Evolutionary conservation across 2,797 vertebrate genomes (phyloP).

Genomic region (Pipistrellus kuhlii): DNA sequence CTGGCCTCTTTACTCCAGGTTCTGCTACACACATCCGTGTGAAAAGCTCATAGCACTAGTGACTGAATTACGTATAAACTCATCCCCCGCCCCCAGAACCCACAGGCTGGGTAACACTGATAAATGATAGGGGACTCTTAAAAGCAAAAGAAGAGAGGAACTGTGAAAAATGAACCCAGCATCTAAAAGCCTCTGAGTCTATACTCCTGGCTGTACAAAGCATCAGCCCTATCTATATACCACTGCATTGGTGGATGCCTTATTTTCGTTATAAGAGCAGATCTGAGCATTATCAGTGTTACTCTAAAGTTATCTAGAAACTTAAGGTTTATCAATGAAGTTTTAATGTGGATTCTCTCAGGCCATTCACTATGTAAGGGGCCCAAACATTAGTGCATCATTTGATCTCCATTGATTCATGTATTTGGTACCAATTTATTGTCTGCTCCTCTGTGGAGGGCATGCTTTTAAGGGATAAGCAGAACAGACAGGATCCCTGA

Average conservation of each 20-base stretch:
- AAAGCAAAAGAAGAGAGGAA: neutral
- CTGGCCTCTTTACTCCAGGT: neutral
- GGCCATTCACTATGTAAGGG: neutral
- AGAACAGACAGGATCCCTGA: neutral
- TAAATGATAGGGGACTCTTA: neutral
- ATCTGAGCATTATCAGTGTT: neutral
- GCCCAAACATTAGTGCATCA: neutral
- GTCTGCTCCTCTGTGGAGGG: neutral
- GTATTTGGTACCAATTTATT: neutral
- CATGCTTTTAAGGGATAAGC: conserved; percentile 7
- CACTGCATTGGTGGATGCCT: neutral
- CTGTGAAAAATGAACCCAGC: neutral
- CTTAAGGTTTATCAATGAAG: neutral
- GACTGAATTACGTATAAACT: neutral
- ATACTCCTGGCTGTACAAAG: neutral
- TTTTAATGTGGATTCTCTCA: conserved; percentile 35
- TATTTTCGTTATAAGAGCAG: neutral
- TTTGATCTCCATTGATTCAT: conserved; percentile 17
- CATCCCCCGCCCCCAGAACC: neutral
- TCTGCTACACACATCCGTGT: neutral
- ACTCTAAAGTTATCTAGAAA: conserved; percentile 1
- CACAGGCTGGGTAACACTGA: neutral
- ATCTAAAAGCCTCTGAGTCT: neutral
- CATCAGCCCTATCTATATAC: neutral
- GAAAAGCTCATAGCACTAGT: neutral